Conservation (phyloP, 2,113 vertebrate genomes). For the Alouatta palliata region DNA sequence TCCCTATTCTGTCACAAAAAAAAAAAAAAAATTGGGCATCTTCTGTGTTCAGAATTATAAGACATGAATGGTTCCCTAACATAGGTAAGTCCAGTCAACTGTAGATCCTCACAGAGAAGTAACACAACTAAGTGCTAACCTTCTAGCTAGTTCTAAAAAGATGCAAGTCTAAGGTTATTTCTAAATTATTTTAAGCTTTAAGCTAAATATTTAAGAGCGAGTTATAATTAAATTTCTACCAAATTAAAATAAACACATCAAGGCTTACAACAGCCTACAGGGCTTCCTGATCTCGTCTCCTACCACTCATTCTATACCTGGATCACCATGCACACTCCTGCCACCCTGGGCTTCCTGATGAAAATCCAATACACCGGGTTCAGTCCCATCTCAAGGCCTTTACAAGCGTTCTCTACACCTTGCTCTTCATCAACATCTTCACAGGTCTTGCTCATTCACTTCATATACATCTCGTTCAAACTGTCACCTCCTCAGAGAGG, state of each 20-base stretch:
- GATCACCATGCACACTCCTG: not conserved
- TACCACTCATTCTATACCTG: not conserved
- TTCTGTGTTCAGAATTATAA: not conserved
- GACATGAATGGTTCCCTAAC: not conserved
- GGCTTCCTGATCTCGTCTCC: not conserved
- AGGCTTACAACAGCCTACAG: not conserved
- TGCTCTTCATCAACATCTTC: not conserved
- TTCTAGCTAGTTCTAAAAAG: slow-evolving; percentile 6
- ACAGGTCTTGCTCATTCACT: not conserved
- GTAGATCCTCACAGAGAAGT: not conserved
- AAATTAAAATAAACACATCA: not conserved
- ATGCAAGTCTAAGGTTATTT: not conserved
- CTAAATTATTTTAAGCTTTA: not conserved
- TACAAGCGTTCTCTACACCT: not conserved
- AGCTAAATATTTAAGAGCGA: not conserved
- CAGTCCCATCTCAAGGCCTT: not conserved
- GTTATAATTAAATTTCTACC: not conserved
- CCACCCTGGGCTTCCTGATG: not conserved
- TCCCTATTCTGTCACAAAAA: not conserved
- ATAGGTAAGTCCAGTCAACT: not conserved
- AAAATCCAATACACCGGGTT: not conserved
- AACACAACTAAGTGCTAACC: not conserved
- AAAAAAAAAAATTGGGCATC: not conserved
- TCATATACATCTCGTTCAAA: not conserved
- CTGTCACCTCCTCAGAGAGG: not conserved